phyloP scores from a whole-genome alignment of 2,888 invertebrate genomes.

The Andrena bucephala region DNA sequence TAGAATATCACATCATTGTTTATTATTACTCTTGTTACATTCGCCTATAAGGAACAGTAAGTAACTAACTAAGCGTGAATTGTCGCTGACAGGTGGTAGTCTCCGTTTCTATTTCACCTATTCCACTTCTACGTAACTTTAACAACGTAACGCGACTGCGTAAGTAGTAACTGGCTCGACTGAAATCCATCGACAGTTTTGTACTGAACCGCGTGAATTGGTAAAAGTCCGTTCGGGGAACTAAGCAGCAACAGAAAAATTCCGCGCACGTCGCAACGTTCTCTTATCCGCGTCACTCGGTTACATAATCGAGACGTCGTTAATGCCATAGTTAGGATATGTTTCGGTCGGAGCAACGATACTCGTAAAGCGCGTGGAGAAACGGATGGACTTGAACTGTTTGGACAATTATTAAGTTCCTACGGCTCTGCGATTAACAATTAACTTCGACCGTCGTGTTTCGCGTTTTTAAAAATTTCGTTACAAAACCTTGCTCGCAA shows the following conservation, averaged over 20 bases:
- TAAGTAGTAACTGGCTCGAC: slow-evolving; percentile 3
- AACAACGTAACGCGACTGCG: slow-evolving; percentile 21
- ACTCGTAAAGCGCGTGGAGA: slow-evolving; percentile 21
- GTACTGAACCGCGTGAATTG: not conserved
- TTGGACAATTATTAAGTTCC: not conserved
- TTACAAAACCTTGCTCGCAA: slow-evolving; percentile 14
- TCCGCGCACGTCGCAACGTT: not conserved
- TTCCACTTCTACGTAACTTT: slow-evolving; percentile 6
- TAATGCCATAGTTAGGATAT: slow-evolving; percentile 27
- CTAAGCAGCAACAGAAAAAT: not conserved
- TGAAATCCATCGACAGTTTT: slow-evolving; percentile 1
- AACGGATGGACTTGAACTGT: slow-evolving; percentile 27
- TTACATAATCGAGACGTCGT: not conserved
- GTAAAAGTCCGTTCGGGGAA: slow-evolving; percentile 10
- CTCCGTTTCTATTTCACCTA: not conserved
- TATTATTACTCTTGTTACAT: slow-evolving; percentile 45
- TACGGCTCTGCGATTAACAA: not conserved
- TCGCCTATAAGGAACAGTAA: slow-evolving; percentile 43
- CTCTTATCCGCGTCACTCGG: slow-evolving; percentile 2
- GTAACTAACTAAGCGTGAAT: slow-evolving; percentile 42
- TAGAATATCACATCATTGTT: slow-evolving; percentile 42
- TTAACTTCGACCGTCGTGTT: not conserved
- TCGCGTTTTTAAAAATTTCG: not conserved
- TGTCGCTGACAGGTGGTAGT: slow-evolving; percentile 15
- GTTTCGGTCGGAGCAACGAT: slow-evolving; percentile 21